A percentile compares a stretch with the other conserved stretches of the same genome.
These are phyloP conservation scores for Spongilla lacustris DNA, from an alignment of 37 sponge, comb jelly and placozoan species.

Conservation along the genomic window DNA sequence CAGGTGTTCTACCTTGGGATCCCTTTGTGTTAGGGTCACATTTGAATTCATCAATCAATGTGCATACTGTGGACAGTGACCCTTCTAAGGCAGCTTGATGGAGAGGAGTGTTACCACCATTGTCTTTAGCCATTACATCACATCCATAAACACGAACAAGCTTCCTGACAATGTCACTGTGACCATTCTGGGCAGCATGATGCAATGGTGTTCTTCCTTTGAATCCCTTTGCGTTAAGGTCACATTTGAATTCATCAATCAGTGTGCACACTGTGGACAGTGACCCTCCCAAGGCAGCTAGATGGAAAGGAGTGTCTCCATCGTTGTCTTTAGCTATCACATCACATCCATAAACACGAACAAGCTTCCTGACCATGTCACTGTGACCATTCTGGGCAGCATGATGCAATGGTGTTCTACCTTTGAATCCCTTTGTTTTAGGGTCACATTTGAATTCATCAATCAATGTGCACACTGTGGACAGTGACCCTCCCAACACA, in stretches of 20 bases:
- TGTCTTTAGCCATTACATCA: neutral
- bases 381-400: conserved; percentile 7
- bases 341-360: conserved; percentile 7
- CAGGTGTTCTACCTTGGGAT: neutral
- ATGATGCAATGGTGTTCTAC: neutral
- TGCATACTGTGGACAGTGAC: neutral
- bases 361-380: conserved; percentile 2
- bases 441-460: neutral
- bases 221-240: neutral
- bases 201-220: conserved; percentile 14
- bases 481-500: neutral
- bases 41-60: conserved; percentile 11
- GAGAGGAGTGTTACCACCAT: neutral
- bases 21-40: neutral
- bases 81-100: neutral
- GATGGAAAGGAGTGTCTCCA: neutral
- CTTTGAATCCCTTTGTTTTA: neutral
- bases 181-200: conserved; percentile 5
- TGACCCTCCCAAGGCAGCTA: neutral
- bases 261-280: neutral
- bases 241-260: neutral
- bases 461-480: neutral
- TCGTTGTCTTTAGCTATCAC: neutral
- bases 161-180: neutral
- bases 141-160: neutral